These are phyloP conservation scores for Xenopus laevis DNA, from an alignment of 2,113 vertebrate species.

Conservation along the genomic window DNA sequence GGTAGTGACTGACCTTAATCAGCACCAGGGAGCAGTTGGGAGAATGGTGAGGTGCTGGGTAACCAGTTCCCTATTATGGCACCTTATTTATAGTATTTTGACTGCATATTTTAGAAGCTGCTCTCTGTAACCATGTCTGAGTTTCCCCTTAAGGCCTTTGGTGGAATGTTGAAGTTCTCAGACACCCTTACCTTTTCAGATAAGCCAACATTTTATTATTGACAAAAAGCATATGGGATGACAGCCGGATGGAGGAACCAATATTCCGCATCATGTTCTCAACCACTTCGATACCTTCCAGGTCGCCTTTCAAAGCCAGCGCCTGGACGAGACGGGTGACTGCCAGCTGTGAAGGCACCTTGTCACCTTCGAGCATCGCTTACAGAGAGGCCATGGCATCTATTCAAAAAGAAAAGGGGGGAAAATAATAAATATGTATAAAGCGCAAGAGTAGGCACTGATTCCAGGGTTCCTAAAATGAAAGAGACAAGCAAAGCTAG, in stretches of 20 bases:
- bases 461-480: slow-evolving; percentile 3
- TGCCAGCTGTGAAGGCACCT: slow-evolving; percentile 59
- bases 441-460: not conserved
- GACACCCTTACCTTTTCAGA: slow-evolving; percentile 75
- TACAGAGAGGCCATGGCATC: slow-evolving; percentile 69
- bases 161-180: not conserved
- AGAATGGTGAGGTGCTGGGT: too few species aligned
- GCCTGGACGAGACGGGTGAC: slow-evolving; percentile 66
- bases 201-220: slow-evolving; percentile 76
- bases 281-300: slow-evolving; percentile 66
- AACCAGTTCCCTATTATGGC: too few species aligned
- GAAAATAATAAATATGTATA: slow-evolving; percentile 24
- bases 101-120: too few species aligned
- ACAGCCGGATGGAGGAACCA: slow-evolving; percentile 53
- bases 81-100: too few species aligned
- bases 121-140: too few species aligned
- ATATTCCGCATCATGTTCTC: slow-evolving; percentile 58
- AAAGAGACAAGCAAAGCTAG: slow-evolving; percentile 19
- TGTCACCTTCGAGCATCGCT: slow-evolving; percentile 57
- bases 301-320: slow-evolving; percentile 65
- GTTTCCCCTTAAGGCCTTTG: too few species aligned
- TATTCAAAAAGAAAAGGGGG: slow-evolving; percentile 51
- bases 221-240: slow-evolving; percentile 72
- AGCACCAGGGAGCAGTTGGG: too few species aligned
- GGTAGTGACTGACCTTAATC: too few species aligned